Evolutionary conservation across 2,888 invertebrate species (phyloP).

Genomic region (Asteroscopus sphinx): DNA sequence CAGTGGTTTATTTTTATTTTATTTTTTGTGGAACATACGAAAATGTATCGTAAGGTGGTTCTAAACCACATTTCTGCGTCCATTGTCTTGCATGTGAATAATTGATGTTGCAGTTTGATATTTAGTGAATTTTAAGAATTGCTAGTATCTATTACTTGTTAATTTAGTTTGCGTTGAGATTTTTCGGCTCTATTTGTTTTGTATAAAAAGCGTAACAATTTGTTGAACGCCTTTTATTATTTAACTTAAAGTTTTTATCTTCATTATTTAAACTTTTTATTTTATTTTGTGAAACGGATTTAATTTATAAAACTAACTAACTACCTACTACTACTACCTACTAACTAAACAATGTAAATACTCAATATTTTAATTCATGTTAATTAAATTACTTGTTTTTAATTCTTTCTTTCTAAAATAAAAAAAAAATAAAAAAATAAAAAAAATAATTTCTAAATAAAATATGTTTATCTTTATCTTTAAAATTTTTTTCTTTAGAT

Average conservation of each 20-base stretch:
- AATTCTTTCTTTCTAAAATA: too few species aligned
- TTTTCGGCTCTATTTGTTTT: conserved; percentile 13
- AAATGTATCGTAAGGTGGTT: conserved; percentile 72
- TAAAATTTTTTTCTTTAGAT: too few species aligned
- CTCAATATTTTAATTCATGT: too few species aligned
- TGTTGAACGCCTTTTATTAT: conserved; percentile 22
- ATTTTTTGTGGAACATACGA: conserved; percentile 45
- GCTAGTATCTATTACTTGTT: conserved; percentile 19
- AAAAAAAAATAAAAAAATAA: too few species aligned
- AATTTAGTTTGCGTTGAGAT: conserved; percentile 3
- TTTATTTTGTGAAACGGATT: too few species aligned
- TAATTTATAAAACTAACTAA: too few species aligned
- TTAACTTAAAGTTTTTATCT: not conserved
- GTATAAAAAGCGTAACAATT: conserved; percentile 15
- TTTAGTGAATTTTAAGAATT: conserved; percentile 46
- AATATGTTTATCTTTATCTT: too few species aligned
- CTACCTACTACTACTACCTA: too few species aligned
- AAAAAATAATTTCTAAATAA: too few species aligned
- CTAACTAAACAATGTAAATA: too few species aligned
- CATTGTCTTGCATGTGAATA: conserved; percentile 74
- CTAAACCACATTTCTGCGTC: conserved; percentile 82
- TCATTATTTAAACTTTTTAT: too few species aligned
- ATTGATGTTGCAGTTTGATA: conserved; percentile 53
- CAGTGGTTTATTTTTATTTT: conserved; percentile 54
- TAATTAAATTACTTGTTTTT: too few species aligned